Conservation (phyloP, 2,113 vertebrate genomes). For the Noctilio leporinus region DNA sequence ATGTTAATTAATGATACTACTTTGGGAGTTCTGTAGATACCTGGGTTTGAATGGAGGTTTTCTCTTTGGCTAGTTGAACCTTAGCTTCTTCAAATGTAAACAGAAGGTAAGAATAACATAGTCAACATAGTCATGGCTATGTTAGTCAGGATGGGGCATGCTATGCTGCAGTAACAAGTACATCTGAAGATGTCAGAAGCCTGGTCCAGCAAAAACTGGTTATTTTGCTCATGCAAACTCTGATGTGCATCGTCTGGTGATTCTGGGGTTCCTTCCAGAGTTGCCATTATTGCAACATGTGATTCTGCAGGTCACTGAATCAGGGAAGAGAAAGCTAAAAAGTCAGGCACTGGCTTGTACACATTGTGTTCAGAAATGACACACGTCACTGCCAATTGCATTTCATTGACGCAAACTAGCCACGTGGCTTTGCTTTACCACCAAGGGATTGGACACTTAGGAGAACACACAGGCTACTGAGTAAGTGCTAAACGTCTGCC, state of each 20-base stretch:
- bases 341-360: neutral
- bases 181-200: neutral
- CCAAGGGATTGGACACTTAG: neutral
- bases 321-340: neutral
- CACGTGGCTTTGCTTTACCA: neutral
- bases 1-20: no score
- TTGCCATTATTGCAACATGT: neutral
- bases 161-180: neutral
- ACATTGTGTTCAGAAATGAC: neutral
- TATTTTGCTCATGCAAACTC: neutral
- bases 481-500: neutral
- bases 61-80: neutral
- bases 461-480: neutral
- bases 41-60: neutral
- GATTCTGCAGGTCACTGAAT: neutral
- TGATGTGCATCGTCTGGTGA: neutral
- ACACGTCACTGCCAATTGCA: neutral
- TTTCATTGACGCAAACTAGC: neutral
- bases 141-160: neutral
- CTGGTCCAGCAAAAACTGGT: neutral
- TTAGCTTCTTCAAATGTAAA: neutral
- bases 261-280: neutral
- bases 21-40: neutral
- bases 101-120: neutral
- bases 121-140: accelerated